These are phyloP conservation scores for Otolemur garnettii DNA, from an alignment of 2,113 vertebrate species.

Conservation along the genomic window DNA sequence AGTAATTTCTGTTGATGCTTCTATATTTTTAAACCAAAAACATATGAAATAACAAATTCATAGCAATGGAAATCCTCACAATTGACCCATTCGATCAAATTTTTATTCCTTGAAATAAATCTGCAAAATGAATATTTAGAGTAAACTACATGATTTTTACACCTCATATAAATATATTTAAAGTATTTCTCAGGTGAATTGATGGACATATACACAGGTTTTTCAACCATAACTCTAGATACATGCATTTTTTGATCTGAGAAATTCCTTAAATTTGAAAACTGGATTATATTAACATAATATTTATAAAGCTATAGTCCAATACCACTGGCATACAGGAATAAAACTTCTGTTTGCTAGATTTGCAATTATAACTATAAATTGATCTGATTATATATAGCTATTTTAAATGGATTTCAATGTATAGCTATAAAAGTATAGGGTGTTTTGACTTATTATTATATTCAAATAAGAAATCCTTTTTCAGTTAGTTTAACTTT, in stretches of 20 bases:
- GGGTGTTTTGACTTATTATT: neutral
- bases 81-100: neutral
- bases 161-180: neutral
- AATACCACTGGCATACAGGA: neutral
- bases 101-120: constrained; percentile 44
- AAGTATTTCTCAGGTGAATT: constrained; percentile 42
- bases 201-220: neutral
- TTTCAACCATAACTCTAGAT: neutral
- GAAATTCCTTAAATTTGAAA: neutral
- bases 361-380: neutral
- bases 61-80: constrained; percentile 19
- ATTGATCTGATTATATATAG: neutral
- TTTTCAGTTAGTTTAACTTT: neutral
- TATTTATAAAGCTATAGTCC: neutral
- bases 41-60: neutral
- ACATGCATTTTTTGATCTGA: neutral
- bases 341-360: constrained; percentile 15
- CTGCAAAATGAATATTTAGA: neutral
- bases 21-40: constrained; percentile 30
- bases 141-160: constrained; percentile 30
- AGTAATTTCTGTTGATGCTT: neutral
- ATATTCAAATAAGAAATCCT: constrained; percentile 32
- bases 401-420: neutral
- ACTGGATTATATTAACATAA: neutral
- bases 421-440: neutral